These are phyloP conservation scores for Hypsibius dujardini DNA, from an alignment of 1,140 invertebrate species.

Conservation along the genomic window DNA sequence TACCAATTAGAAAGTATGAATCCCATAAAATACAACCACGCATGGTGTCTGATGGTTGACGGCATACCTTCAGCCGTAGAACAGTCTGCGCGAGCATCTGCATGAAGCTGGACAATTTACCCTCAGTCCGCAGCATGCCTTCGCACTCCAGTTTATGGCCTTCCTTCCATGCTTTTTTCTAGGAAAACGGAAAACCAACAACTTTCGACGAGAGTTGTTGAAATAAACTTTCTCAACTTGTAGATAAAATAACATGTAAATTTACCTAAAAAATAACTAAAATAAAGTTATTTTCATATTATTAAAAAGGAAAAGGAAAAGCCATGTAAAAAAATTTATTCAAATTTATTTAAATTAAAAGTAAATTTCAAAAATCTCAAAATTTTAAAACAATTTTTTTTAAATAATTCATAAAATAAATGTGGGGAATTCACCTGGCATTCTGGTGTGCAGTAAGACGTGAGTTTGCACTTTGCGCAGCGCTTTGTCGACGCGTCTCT, in stretches of 20 bases:
- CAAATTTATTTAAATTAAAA: not conserved
- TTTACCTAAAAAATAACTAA: not conserved
- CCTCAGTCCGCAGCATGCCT: not conserved
- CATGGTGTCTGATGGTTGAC: not conserved
- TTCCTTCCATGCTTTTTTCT: slow-evolving; percentile 17
- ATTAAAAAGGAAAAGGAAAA: not conserved
- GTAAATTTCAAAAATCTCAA: not conserved
- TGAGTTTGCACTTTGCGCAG: slow-evolving; percentile 6
- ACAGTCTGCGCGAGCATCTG: slow-evolving; percentile 7
- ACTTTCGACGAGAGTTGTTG: too few relatives aligned
- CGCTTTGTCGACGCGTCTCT: not conserved
- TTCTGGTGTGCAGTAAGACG: not conserved
- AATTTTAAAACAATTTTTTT: not conserved
- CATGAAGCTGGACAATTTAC: slow-evolving; percentile 15
- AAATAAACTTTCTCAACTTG: too few relatives aligned
- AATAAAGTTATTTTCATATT: not conserved
- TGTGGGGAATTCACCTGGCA: not conserved
- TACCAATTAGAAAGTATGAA: not conserved
- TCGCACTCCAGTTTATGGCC: slow-evolving; percentile 6
- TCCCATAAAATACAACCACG: not conserved
- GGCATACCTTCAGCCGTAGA: slow-evolving; percentile 1
- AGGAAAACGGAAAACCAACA: too few relatives aligned
- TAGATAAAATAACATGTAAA: too few relatives aligned
- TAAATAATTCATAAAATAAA: not conserved
- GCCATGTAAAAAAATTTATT: not conserved